Evolutionary conservation across 2,113 vertebrate genomes (phyloP).

Genomic region (Pitta sordida): DNA sequence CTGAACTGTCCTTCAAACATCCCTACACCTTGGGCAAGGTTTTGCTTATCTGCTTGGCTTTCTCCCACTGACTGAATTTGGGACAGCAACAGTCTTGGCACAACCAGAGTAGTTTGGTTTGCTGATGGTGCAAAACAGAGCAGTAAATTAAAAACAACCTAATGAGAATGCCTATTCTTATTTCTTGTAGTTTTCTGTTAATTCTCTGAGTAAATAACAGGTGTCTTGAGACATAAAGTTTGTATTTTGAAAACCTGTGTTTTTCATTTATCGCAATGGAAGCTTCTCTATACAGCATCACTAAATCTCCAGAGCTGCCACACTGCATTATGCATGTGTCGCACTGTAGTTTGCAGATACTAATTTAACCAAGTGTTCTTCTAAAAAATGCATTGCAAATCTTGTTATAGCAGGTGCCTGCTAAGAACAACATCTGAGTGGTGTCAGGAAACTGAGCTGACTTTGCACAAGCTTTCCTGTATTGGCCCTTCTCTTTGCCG

Average conservation of each 20-base stretch:
- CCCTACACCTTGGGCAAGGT: not conserved
- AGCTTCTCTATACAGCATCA: conserved; percentile 33
- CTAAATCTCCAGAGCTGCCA: conserved; percentile 48
- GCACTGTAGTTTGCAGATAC: conserved; percentile 7
- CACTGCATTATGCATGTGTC: conserved; percentile 41
- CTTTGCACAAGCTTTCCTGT: not conserved
- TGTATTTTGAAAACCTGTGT: conserved; percentile 39
- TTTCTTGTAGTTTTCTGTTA: conserved; percentile 48
- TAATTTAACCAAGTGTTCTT: conserved; percentile 7
- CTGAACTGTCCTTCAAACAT: not conserved
- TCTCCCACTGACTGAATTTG: not conserved
- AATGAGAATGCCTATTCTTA: not conserved
- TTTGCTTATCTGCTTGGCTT: not conserved
- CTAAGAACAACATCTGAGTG: not conserved
- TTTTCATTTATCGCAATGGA: conserved; percentile 35
- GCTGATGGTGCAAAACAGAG: not conserved
- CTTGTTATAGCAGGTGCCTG: not conserved
- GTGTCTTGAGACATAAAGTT: conserved; percentile 35
- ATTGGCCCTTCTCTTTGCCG: not conserved
- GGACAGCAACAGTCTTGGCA: not conserved
- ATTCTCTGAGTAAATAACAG: conserved; percentile 21
- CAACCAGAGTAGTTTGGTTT: not conserved
- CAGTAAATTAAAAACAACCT: conserved; percentile 4
- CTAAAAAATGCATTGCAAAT: not conserved
- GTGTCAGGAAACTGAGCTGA: not conserved